These are phyloP conservation scores for Mesaphorura yosii DNA, from an alignment of 1,140 invertebrate species.

Conservation along the genomic window DNA sequence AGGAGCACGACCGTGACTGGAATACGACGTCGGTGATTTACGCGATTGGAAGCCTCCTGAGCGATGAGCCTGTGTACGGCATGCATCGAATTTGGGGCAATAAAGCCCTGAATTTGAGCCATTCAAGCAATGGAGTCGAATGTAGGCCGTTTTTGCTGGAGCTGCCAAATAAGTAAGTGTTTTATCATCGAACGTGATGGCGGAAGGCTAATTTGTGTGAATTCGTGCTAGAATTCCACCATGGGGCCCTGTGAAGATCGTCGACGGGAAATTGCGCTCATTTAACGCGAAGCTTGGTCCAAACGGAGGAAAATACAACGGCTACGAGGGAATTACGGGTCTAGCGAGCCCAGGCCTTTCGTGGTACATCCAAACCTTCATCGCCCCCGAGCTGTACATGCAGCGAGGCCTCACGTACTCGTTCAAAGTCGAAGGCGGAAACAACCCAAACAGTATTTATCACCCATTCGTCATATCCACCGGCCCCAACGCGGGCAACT, in stretches of 20 bases:
- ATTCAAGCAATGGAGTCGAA: conserved; percentile 6
- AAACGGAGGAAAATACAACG: conserved; percentile 59
- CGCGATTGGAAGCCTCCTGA: conserved; percentile 69
- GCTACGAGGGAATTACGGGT: conserved; percentile 53
- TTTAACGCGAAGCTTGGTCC: conserved; percentile 68
- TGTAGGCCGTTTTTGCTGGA: conserved; percentile 5
- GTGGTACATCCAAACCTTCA: conserved; percentile 79
- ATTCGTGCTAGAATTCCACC: conserved; percentile 33
- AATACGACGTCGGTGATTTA: conserved; percentile 54
- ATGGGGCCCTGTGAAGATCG: conserved; percentile 65
- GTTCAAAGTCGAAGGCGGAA: conserved; percentile 69
- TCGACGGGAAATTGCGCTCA: conserved; percentile 60
- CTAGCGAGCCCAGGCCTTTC: conserved; percentile 48
- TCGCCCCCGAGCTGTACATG: conserved; percentile 76
- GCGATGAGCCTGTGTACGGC: conserved; percentile 49
- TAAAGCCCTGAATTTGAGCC: conserved; percentile 38
- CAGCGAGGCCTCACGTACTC: conserved; percentile 71
- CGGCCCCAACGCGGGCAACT: conserved; percentile 38
- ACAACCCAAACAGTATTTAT: conserved; percentile 80
- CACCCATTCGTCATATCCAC: conserved; percentile 87
- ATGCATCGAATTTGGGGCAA: conserved; percentile 76
- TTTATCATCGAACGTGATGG: conserved; percentile 3
- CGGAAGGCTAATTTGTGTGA: conserved; percentile 10
- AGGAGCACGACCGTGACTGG: conserved; percentile 26
- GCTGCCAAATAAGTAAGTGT: conserved; percentile 1